Percentiles rank a stretch among this genome's conserved stretches.
Conservation (phyloP, 2,888 invertebrate species). For the Cantharis rufa region DNA sequence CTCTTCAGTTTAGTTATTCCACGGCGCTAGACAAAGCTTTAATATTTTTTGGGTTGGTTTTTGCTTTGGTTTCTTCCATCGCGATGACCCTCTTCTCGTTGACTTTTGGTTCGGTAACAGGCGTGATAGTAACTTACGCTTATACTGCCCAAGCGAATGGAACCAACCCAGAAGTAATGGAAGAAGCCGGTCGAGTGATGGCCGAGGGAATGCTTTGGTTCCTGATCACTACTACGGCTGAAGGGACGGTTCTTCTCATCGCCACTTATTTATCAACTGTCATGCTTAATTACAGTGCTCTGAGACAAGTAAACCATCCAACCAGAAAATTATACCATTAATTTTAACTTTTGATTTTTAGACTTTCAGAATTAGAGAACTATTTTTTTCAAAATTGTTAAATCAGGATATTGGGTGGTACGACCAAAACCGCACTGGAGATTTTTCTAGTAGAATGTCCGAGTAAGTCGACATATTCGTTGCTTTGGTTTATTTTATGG, state of each 20-base stretch:
- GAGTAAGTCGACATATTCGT: too few species aligned
- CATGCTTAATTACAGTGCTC: constrained; percentile 71
- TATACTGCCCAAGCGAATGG: not conserved
- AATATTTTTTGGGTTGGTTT: constrained; percentile 62
- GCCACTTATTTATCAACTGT: constrained; percentile 69
- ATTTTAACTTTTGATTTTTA: constrained; percentile 44
- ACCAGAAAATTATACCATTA: constrained; percentile 65
- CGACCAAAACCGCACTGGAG: constrained; percentile 71
- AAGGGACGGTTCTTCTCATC: constrained; percentile 65
- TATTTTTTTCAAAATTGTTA: constrained; percentile 68
- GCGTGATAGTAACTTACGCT: constrained; percentile 60
- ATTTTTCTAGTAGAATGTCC: constrained; percentile 74
- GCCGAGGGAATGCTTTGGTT: constrained; percentile 50
- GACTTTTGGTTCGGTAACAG: constrained; percentile 67
- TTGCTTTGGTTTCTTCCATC: constrained; percentile 63
- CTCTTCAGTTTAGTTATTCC: constrained; percentile 70
- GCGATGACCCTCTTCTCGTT: constrained; percentile 71
- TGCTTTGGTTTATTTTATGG: not conserved
- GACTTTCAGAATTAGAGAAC: constrained; percentile 66
- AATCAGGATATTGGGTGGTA: constrained; percentile 78
- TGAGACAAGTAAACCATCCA: constrained; percentile 67
- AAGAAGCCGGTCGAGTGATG: not conserved
- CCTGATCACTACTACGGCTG: constrained; percentile 63
- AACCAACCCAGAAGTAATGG: not conserved
- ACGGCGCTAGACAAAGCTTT: constrained; percentile 61